Evolutionary conservation across 2,888 invertebrate genomes (phyloP).

Genomic region (Nudaria mundana): DNA sequence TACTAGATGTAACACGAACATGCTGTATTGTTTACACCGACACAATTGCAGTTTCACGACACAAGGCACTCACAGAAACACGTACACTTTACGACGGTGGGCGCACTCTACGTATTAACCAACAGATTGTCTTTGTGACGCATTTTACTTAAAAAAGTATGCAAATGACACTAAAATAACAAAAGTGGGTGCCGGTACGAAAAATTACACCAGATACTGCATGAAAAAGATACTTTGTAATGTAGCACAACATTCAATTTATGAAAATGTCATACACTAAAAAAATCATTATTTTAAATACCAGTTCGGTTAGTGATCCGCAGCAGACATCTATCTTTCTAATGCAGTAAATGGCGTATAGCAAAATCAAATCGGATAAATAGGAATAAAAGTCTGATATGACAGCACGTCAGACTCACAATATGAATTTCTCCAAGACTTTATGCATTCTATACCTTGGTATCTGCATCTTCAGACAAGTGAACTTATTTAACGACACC

Average conservation of each 20-base stretch:
- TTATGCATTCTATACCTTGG: conserved; percentile 53
- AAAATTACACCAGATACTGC: conserved; percentile 45
- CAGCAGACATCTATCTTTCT: conserved; percentile 62
- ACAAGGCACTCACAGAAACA: conserved; percentile 18
- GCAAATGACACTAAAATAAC: conserved; percentile 49
- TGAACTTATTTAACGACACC: conserved; percentile 52
- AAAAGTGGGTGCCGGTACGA: conserved; percentile 63
- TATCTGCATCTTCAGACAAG: conserved; percentile 46
- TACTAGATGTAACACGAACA: conserved; percentile 57
- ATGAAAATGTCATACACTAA: conserved; percentile 50
- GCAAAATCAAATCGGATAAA: conserved; percentile 74
- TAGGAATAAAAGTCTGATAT: conserved; percentile 73
- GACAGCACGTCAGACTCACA: conserved; percentile 70
- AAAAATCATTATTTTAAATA: conserved; percentile 49
- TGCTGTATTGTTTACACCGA: conserved; percentile 63
- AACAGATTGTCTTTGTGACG: conserved; percentile 35
- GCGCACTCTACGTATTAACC: conserved; percentile 20
- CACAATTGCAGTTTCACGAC: conserved; percentile 37
- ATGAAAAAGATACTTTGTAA: conserved; percentile 43
- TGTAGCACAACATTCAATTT: conserved; percentile 41
- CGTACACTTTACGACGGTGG: conserved; percentile 8
- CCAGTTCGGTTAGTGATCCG: conserved; percentile 58
- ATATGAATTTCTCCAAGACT: conserved; percentile 45
- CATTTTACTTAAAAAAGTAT: conserved; percentile 48
- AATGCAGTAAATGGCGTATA: conserved; percentile 79